Evolutionary conservation across 2,113 vertebrate species (phyloP), one percentile per base, ranked within the genome.

Genomic region (Anoura caudifer): DNA sequence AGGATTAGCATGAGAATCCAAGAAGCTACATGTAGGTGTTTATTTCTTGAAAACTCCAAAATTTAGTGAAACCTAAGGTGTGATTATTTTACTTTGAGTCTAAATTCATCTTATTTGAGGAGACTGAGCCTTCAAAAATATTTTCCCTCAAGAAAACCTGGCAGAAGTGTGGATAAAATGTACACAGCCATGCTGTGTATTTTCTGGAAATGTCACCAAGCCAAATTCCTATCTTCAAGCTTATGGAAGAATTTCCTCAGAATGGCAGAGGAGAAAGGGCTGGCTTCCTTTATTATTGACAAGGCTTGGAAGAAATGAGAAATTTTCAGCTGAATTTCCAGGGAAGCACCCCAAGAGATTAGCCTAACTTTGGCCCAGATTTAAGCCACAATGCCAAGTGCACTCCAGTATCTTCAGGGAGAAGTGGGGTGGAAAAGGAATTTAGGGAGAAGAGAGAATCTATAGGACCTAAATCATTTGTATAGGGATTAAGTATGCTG

Each of bases 61-160:
- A 54, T 92, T 83, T 67, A 95, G 59, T 89, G 61, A 33, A 80
- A 87, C 13, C 14, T 31, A 91, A 97, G 38, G 31, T 56, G 38
- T 63, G 41, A 90, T 77, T 85, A 61, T 82, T 95, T 84, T 93
- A 75, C n/a, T 89, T 83, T 84, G 36, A 85, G 20, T 90, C 52
- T 85, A 97, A 96, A 86, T 61, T 86, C 47, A 90, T 84, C 63
- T 95, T 72, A 76, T 69, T 90, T 72, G 70, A 17, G 47, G 20
- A 87, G 47, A 82, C 4, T 41, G 8, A 8, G 22, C 45, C 36
- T 92, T 95, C 24, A 69, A 61, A 94, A 95, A 69, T 38, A 41
- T 26, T 70, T 93, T 69, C 70, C 47, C 87, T 86, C 86, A 92
- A 94, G 77, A 85, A 91, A 94, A 87, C 33, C 24, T 95, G 70